Evolutionary conservation across 2,113 vertebrate species (phyloP), one percentile per base, ranked within the genome.

Genomic region (Lates calcarifer): DNA sequence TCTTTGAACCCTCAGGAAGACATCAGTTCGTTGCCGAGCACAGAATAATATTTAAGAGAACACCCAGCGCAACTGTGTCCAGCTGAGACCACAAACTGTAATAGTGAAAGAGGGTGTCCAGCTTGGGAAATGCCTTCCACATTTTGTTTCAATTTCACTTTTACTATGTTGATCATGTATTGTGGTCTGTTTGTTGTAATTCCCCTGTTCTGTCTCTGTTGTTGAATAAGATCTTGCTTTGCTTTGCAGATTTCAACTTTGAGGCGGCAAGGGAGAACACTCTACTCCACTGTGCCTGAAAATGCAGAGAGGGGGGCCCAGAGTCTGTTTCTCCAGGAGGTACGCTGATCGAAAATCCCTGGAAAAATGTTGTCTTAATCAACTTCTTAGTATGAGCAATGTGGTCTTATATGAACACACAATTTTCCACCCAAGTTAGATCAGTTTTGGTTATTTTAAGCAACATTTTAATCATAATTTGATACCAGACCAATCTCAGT

Each of bases 301-400:
- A 96, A 97, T 1, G 98, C 98, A 12, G 96, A 96, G 83, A 95
- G 95, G 78, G 96, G 96, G 41, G 98, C 98, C 11, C 96, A 98
- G 77, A 98, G 96, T 87, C 93, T 99, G 51, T 98, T 99, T 83
- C 98, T 99, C 56, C 98, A 96, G 74, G 98, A 99, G 97, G 98
- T 99, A 94, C 94, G 80, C 57, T 28, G 47, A 73, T 60, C 76
- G 18, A 55, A 76, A 74, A 6, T 2, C 22, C 39, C 35, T 39
- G 15, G 63, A 81, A 31, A 61, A 53, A 57, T 2, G 12, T 64
- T 65, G 11, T 37, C 20, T 31, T 15, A 26, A 78, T 60, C 45
- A 75, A 5, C 37, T n/a, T 71, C 9, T 79, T 41, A 28, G 57
- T 24, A 4, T 74, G 5, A 69, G 31, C 22, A 60, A 41, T 13